These are phyloP conservation scores for Malurus elegans DNA, from an alignment of 2,113 vertebrate genomes.

Conservation along the genomic window DNA sequence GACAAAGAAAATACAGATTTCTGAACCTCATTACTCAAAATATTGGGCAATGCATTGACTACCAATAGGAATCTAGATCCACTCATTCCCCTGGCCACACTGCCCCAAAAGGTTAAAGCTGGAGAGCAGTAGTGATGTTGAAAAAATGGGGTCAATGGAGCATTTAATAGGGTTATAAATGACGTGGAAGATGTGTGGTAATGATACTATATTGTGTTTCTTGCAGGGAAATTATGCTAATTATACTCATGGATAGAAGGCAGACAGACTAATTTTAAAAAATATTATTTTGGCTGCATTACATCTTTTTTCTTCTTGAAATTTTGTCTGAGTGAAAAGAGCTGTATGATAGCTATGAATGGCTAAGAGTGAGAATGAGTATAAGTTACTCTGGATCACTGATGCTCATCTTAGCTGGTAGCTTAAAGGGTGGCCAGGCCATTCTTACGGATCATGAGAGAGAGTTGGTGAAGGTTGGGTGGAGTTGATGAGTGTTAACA, in stretches of 20 bases:
- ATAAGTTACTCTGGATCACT: neutral
- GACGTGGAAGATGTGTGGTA: neutral
- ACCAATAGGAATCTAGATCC: neutral
- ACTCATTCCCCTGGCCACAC: neutral
- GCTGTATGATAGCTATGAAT: neutral
- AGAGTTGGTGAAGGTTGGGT: neutral
- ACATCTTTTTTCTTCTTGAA: neutral
- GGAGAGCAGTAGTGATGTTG: neutral
- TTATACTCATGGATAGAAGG: neutral
- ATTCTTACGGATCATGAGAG: fast-evolving
- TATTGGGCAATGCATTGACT: neutral
- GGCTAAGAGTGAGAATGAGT: neutral
- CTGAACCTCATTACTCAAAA: neutral
- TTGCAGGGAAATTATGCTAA: neutral
- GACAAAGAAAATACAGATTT: neutral
- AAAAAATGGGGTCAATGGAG: neutral
- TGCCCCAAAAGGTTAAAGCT: neutral
- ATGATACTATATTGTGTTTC: neutral
- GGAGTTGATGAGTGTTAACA: neutral
- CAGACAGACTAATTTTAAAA: neutral
- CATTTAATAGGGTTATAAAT: neutral
- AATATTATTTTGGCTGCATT: neutral
- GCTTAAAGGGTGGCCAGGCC: neutral
- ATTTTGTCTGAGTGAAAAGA: neutral
- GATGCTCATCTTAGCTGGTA: neutral